Base-by-base conservation (phyloP, 2,113 vertebrate genomes). In the Ranitomeya imitator region DNA sequence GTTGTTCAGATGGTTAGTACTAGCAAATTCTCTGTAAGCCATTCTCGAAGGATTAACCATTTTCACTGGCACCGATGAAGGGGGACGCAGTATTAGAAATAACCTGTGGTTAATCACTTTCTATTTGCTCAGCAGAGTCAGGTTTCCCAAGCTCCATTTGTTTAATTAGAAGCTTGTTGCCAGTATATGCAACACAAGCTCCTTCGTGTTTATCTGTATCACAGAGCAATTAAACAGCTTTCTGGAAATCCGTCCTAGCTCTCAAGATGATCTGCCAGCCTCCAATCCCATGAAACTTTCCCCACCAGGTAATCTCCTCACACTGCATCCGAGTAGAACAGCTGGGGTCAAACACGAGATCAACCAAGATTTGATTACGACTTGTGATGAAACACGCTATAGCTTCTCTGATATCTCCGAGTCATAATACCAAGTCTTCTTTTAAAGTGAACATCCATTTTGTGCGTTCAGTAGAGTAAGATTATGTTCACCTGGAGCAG, bases 81-180 rank as follows among this genome's bases (percentile, higher is more conserved):
- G 10, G 15, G 80, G n/a, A 60, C 31, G 52, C 23, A 84, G 73
- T 78, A 76, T 88, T 85, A 89, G 73, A 45, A 85, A 31, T 52
- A 69, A 23, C 51, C 80, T 69, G 60, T 37, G 52, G 60, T 85
- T 89, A 89, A 89, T 89, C 82, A 79, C 80, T n/a, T 65, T 69
- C 87, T 57, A 59, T 60, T 31, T 83, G 65, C 73, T 85, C 57
- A 51, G 14, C 12, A 84, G 87, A 69, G 52, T 89, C 82, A 79
- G 60, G 73, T 89, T 89, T 85, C 87, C 74, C 51, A n/a, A 11
- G 11, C 23, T 89, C 87, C 87, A 89, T 89, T 89, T 89, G 82
- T 67, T 52, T 89, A 89, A 89, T 89, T 69, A 79, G 73, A 88
- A 88, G 37, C 67, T 63, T 21, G 73, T 79, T 79, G 60, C 63